phyloP scores from a whole-genome alignment of 2,113 vertebrate genomes.

The Vicugna pacos region DNA sequence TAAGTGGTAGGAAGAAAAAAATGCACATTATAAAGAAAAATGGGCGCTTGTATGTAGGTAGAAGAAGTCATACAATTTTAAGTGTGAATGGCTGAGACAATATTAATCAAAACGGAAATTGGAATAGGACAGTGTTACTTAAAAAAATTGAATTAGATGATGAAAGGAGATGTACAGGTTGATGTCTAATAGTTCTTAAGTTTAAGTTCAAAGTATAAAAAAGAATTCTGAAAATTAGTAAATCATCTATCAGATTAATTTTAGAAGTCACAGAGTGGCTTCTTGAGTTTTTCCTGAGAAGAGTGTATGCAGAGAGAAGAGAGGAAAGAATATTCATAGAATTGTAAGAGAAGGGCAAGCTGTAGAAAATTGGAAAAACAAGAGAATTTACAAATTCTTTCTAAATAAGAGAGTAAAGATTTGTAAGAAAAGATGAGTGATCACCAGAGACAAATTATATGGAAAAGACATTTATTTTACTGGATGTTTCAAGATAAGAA shows the following conservation, averaged over 20 bases:
- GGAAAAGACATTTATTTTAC: background rate
- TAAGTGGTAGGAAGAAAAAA: background rate
- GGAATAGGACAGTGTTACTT: background rate
- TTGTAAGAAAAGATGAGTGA: background rate
- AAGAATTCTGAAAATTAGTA: background rate
- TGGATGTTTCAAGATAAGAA: background rate
- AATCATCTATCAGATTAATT: background rate
- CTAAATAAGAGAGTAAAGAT: background rate
- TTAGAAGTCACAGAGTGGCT: background rate
- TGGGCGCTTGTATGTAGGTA: background rate
- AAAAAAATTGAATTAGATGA: background rate
- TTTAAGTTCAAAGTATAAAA: background rate
- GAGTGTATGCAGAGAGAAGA: background rate
- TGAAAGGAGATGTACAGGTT: background rate
- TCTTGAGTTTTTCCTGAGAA: background rate
- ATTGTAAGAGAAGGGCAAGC: background rate
- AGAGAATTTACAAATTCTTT: background rate
- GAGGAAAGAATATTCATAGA: background rate
- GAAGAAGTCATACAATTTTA: background rate
- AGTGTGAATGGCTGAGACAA: background rate
- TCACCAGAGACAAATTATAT: background rate
- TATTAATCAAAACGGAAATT: background rate
- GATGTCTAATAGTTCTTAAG: background rate
- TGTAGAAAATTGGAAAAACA: background rate
- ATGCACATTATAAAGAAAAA: background rate